Evolutionary conservation across 1,140 invertebrate genomes (phyloP), one percentile per base, ranked within the genome.

Genomic region (Doryteuthis pealeii): DNA sequence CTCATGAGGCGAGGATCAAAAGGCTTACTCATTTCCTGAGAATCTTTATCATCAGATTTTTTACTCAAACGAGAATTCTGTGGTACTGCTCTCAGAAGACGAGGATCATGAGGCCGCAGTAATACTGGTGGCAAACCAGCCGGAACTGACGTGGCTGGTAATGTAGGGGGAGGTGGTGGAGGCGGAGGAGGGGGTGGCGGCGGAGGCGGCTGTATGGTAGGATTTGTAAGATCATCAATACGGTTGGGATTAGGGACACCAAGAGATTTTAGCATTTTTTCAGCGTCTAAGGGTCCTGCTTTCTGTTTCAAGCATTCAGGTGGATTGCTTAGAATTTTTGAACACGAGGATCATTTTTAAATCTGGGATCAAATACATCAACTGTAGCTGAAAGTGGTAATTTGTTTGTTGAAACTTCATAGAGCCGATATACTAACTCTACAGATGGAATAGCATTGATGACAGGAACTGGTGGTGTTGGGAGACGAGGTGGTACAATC

Each of bases 291-390:
- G 6, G 54, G 18, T 62, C 18, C 22, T 14, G 26, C 26, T 62
- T 62, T 62, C 26, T 62, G 54, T 18, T 62, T 62, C 18, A 62
- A 62, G 54, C 22, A 62, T 28, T 62, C 54, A 62, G 54, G 54
- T n/a, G 54, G 54, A 62, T 62, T 62, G 26, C 54, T 62, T 6
- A 70, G 71, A 65, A 73, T 75, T 81, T 80, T 76, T 83, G 80
- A 32, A 84, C 77, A 40, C 84, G 75, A 14, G 84, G 84, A 74
- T 85, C 84, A 75, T 76, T 70, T 71, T 79, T 80, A 65, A 76
- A 84, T 32, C 73, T 66, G 10, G 76, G 65, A 74, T 85, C 80
- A 43, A 76, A 73, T 22, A 81, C 33, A 75, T 85, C 78, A 1
- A 86, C 32, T 28, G 72, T 66, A 54, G 72, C 26, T n/a, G 82